phyloP scores from a whole-genome alignment of 37 sponge, comb jelly and placozoan genomes.

The Halichondria panicea region DNA sequence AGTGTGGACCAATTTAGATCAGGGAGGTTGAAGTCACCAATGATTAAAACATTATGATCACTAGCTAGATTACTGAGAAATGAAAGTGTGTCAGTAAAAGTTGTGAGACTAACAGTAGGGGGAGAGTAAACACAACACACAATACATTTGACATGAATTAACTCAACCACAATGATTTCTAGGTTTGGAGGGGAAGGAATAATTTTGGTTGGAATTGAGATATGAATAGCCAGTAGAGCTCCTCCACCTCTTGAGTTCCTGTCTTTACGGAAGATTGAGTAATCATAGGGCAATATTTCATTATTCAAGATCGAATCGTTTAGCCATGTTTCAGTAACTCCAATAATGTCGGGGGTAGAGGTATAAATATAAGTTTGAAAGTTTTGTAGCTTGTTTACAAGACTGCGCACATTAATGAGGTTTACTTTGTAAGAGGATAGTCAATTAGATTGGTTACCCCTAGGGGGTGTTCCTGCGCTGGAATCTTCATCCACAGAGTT shows the following conservation, averaged over 20 bases:
- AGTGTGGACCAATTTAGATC: constrained; percentile 36
- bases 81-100: neutral
- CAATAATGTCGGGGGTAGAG: constrained; percentile 1
- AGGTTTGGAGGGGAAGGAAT: constrained; percentile 9
- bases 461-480: no score
- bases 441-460: no score
- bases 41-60: neutral
- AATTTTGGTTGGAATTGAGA: constrained; percentile 1
- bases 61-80: neutral
- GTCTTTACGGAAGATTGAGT: constrained; percentile 39
- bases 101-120: neutral
- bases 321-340: constrained; percentile 43
- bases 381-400: constrained; percentile 19
- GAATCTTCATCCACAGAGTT: no score
- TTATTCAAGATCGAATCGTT: constrained; percentile 12
- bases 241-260: constrained; percentile 48
- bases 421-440: no score
- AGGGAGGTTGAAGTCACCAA: constrained; percentile 54
- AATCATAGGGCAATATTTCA: constrained; percentile 23
- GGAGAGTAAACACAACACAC: constrained; percentile 24
- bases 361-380: constrained; percentile 32
- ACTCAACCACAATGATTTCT: constrained; percentile 23
- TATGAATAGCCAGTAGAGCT: constrained; percentile 23
- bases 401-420: constrained; percentile 19
- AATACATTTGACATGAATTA: neutral